A percentile compares a stretch with the other conserved stretches of the same genome.
Conservation (phyloP, 2,888 invertebrate species). For the Limnephilus rhombicus region DNA sequence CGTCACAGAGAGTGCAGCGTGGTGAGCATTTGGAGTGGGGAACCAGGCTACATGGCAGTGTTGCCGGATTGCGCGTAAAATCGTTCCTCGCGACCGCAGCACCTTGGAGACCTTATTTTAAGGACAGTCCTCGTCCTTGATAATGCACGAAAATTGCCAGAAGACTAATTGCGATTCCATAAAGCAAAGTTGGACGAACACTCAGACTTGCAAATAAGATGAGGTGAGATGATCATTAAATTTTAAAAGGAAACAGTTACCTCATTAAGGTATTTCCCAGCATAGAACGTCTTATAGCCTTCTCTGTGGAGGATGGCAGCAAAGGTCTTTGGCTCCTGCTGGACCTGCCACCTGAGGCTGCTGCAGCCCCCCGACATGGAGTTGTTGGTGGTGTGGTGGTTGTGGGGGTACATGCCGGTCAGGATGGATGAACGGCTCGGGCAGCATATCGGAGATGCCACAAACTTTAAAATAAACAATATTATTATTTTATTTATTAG, state of each 20-base stretch:
- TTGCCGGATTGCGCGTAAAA: no score
- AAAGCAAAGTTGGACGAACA: no score
- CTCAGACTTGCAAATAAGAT: no score
- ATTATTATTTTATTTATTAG: not conserved
- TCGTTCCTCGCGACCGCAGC: no score
- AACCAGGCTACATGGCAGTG: no score
- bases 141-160: no score
- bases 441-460: slow-evolving; percentile 91
- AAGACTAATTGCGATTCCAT: no score
- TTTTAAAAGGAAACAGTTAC: slow-evolving; percentile 71
- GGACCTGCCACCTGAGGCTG: slow-evolving; percentile 81
- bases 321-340: slow-evolving; percentile 82
- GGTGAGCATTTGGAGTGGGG: no score
- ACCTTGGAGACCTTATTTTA: no score
- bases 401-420: slow-evolving; percentile 91
- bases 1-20: no score
- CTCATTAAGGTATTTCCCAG: slow-evolving; percentile 95
- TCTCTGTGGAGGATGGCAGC: slow-evolving; percentile 81
- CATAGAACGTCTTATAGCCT: slow-evolving; percentile 91
- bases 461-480: slow-evolving; percentile 80
- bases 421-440: slow-evolving; percentile 93
- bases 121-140: no score
- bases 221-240: no score
- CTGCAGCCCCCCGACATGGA: slow-evolving; percentile 88
- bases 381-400: slow-evolving; percentile 88